These are phyloP conservation scores for Pterostichus madidus DNA, from an alignment of 2,888 invertebrate species.

Conservation along the genomic window DNA sequence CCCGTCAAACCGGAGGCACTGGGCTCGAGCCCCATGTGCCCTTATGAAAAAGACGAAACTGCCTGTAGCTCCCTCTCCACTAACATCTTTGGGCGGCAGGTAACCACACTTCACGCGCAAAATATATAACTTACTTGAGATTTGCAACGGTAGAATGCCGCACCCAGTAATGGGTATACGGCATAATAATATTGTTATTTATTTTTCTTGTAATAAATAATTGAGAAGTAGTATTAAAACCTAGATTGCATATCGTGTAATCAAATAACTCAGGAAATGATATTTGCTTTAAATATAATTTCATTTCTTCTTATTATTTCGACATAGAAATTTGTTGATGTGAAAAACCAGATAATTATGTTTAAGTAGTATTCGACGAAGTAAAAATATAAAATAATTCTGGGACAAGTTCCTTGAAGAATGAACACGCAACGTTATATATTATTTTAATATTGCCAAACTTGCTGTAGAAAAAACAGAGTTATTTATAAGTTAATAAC, in stretches of 20 bases:
- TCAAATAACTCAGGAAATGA: background rate
- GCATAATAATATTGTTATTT: too few species aligned
- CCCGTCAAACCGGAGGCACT: too few species aligned
- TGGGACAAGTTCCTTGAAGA: background rate
- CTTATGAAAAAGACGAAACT: too few species aligned
- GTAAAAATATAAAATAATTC: slow-evolving; percentile 22
- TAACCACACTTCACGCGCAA: too few species aligned
- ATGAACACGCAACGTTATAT: slow-evolving; percentile 22
- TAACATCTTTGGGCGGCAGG: too few species aligned
- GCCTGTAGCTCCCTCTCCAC: too few species aligned
- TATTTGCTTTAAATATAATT: slow-evolving; percentile 17
- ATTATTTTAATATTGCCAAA: slow-evolving; percentile 27
- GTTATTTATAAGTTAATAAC: slow-evolving; percentile 40
- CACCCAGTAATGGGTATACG: too few species aligned
- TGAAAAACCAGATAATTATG: background rate
- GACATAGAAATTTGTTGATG: background rate
- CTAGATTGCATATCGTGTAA: slow-evolving; percentile 1
- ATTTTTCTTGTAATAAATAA: too few species aligned
- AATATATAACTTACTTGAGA: too few species aligned
- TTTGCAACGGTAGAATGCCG: too few species aligned
- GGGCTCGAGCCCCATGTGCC: too few species aligned
- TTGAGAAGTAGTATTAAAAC: slow-evolving; percentile 18
- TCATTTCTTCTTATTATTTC: slow-evolving; percentile 11
- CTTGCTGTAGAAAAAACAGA: background rate
- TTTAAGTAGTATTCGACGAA: background rate